Evolutionary conservation across 1,140 invertebrate species (phyloP).

Genomic region (Plodia interpunctella): DNA sequence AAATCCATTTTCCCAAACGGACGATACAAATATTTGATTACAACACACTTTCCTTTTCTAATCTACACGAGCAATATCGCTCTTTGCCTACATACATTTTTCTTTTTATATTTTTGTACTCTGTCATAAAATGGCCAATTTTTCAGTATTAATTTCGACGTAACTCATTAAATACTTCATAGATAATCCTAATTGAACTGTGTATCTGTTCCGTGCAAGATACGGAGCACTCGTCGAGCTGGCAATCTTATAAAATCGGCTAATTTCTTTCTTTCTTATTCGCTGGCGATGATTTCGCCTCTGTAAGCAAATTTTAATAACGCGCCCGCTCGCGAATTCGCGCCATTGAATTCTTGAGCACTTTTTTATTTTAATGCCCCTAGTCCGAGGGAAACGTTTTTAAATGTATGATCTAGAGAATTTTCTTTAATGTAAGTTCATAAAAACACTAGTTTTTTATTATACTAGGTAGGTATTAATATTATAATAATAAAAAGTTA

Average conservation of each 20-base stretch:
- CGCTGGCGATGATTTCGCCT: constrained; percentile 33
- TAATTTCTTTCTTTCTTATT: constrained; percentile 46
- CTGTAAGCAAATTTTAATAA: constrained; percentile 51
- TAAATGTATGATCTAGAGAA: background rate
- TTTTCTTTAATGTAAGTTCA: no score
- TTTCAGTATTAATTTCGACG: background rate
- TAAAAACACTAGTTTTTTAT: no score
- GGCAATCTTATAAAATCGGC: constrained; percentile 40
- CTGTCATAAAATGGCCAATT: background rate
- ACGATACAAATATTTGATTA: no score
- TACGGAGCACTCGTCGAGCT: constrained; percentile 22
- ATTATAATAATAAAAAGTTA: no score
- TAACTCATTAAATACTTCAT: background rate
- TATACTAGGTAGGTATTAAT: no score
- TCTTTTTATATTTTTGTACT: no score
- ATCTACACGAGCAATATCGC: no score
- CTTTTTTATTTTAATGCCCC: constrained; percentile 23
- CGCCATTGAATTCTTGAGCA: constrained; percentile 41
- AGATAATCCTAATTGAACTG: constrained; percentile 10
- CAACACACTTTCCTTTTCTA: no score
- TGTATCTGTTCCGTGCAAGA: constrained; percentile 11
- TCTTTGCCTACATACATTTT: no score
- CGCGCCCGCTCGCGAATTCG: constrained; percentile 35
- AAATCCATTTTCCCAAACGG: no score
- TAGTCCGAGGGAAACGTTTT: background rate